phyloP scores from a whole-genome alignment of 2,888 invertebrate genomes.

The Netelia virgata region DNA sequence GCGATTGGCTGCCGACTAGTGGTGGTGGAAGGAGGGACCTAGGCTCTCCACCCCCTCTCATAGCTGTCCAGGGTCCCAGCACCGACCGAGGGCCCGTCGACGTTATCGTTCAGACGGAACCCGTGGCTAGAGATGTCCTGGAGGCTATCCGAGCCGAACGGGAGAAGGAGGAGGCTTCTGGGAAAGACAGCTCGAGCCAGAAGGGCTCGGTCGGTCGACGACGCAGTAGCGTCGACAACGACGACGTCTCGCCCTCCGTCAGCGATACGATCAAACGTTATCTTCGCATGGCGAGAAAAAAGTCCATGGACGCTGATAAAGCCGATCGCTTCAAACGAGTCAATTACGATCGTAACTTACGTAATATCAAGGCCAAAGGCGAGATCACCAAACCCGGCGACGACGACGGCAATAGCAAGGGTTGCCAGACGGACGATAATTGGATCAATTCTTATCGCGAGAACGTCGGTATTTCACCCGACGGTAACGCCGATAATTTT shows the following conservation, averaged over 20 bases:
- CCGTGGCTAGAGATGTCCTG: slow-evolving; percentile 87
- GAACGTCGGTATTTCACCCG: slow-evolving; percentile 83
- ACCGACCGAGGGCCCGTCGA: slow-evolving; percentile 86
- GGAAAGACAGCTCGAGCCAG: slow-evolving; percentile 79
- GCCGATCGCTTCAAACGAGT: slow-evolving; percentile 94
- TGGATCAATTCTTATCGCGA: slow-evolving; percentile 89
- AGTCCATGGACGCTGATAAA: slow-evolving; percentile 93
- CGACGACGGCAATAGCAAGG: slow-evolving; percentile 91
- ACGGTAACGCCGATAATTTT: slow-evolving; percentile 79
- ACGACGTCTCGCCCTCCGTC: slow-evolving; percentile 94
- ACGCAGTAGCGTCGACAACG: slow-evolving; percentile 93
- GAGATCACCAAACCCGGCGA: slow-evolving; percentile 91
- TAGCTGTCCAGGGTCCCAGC: slow-evolving; percentile 89
- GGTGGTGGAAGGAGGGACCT: slow-evolving; percentile 69
- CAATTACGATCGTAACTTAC: slow-evolving; percentile 93
- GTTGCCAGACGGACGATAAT: slow-evolving; percentile 91
- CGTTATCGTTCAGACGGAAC: slow-evolving; percentile 88
- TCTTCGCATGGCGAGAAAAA: slow-evolving; percentile 94
- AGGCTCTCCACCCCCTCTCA: slow-evolving; percentile 88
- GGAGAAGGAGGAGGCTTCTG: slow-evolving; percentile 84
- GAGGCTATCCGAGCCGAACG: slow-evolving; percentile 85
- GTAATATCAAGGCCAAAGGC: slow-evolving; percentile 93
- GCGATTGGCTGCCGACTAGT: slow-evolving; percentile 67
- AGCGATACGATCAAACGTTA: slow-evolving; percentile 95
- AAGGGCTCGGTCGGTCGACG: slow-evolving; percentile 86